phyloP scores from a whole-genome alignment of 1,140 invertebrate genomes.

The Marisa cornuarietis region DNA sequence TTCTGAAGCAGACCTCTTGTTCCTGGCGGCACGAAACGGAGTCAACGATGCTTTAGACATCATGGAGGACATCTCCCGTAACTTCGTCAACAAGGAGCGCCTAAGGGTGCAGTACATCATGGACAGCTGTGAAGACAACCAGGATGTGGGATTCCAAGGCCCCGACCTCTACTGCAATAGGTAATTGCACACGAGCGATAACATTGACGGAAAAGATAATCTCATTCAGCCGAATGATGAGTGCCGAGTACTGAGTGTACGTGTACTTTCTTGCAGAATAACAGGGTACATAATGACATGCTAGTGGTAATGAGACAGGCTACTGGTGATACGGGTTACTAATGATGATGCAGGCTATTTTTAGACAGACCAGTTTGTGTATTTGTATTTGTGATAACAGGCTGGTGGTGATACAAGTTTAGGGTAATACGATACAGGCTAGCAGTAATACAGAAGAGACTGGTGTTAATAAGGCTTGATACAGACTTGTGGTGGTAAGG shows the following conservation, averaged over 20 bases:
- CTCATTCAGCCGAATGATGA: too few species aligned
- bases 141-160: constrained; percentile 9
- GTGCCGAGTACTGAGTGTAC: not conserved
- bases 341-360: not conserved
- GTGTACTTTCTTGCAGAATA: not conserved
- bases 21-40: constrained; percentile 25
- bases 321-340: not conserved
- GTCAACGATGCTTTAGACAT: constrained; percentile 24
- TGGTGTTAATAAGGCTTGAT: too few species aligned
- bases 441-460: too few species aligned
- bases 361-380: too few species aligned
- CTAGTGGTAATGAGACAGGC: not conserved
- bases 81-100: not conserved
- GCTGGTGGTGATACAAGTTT: too few species aligned
- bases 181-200: not conserved
- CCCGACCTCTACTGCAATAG: constrained; percentile 25
- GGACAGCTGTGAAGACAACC: constrained; percentile 15
- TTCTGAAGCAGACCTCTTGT: constrained; percentile 24
- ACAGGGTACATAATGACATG: too few species aligned
- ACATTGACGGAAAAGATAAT: not conserved
- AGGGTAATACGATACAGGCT: too few species aligned
- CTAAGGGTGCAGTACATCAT: constrained; percentile 23
- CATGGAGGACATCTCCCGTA: constrained; percentile 13
- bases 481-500: too few species aligned
- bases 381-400: too few species aligned